Evolutionary conservation across 1,140 invertebrate species (phyloP), one percentile per base, ranked within the genome.

Genomic region (Oncopeltus fasciatus): DNA sequence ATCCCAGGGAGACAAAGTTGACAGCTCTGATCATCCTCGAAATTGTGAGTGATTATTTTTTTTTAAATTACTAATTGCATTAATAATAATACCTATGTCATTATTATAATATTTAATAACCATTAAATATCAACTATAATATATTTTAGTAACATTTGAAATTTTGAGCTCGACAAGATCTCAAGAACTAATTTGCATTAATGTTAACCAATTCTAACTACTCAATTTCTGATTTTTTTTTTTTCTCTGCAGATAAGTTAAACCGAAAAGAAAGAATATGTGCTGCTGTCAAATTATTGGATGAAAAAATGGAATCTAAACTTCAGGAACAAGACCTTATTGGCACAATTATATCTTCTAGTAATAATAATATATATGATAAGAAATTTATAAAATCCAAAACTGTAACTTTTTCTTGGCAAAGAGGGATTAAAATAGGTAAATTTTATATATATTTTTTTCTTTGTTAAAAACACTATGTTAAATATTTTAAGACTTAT

Each of bases 371-470:
- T 60, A 71, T 72, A 16, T 72, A 73, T 44, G 80, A 83, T 68
- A 78, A 78, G 73, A 70, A 82, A 38, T 80, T 79, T 38, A 80
- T 89, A 28, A 75, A 77, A 66, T 76, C 83, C 2, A 74, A 80
- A 8, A 76, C 81, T 64, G 87, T 94, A 5, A 88, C 83, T 62
- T 95, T 95, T 72, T 85, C 86, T 46, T 95, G 92, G 92, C 91
- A 94, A 75, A 78, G 90, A 47, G 90, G 91, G 12, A 86, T 91
- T 44, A 94, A 94, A 77, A 90, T 93, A 62, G 87, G 87, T 76
- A 76, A 77, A 68, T 79, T 75, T 46, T 20, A 20, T 27, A 59
- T 21, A 20, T 20, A n/a, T n/a, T n/a, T n/a, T n/a, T n/a, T n/a
- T n/a, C n/a, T n/a, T n/a, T n/a, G n/a, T n/a, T n/a, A n/a, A n/a